Evolutionary conservation across 2,113 vertebrate species (phyloP).

Genomic region (Amphilophus citrinellus): DNA sequence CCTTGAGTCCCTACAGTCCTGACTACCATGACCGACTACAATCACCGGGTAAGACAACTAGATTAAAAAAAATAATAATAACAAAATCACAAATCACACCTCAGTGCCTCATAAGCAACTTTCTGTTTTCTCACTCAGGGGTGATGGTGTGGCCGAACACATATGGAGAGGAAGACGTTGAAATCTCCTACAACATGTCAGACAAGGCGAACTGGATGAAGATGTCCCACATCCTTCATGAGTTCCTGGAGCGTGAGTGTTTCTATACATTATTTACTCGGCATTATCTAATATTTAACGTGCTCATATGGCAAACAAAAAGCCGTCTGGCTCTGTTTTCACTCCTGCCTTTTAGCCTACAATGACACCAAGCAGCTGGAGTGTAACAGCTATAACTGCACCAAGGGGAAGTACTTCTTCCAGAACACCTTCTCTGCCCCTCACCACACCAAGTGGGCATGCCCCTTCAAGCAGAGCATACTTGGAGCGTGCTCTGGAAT

Average conservation of each 20-base stretch:
- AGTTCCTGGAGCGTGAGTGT: constrained; percentile 85
- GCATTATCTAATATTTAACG: neutral
- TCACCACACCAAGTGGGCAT: constrained; percentile 85
- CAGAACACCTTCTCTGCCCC: constrained; percentile 81
- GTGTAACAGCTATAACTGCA: constrained; percentile 80
- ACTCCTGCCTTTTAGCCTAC: constrained; percentile 78
- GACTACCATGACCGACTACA: constrained; percentile 90
- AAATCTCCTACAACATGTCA: constrained; percentile 85
- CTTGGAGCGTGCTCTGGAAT: constrained; percentile 87
- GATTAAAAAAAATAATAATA: neutral
- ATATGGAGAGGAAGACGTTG: constrained; percentile 83
- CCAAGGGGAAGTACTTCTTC: constrained; percentile 78
- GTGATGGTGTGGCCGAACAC: constrained; percentile 86
- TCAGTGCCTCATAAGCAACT: neutral
- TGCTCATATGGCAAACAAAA: neutral
- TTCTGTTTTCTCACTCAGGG: constrained; percentile 30
- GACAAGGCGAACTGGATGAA: constrained; percentile 80
- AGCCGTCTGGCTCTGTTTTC: neutral
- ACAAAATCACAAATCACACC: neutral
- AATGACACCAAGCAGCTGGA: constrained; percentile 80
- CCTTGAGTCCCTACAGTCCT: constrained; percentile 84
- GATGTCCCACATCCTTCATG: constrained; percentile 78
- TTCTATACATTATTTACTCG: neutral
- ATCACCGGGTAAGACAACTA: constrained; percentile 85
- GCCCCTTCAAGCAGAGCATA: constrained; percentile 85